Evolutionary conservation across 2,113 vertebrate species (phyloP).

Genomic region (Hystrix cristata): DNA sequence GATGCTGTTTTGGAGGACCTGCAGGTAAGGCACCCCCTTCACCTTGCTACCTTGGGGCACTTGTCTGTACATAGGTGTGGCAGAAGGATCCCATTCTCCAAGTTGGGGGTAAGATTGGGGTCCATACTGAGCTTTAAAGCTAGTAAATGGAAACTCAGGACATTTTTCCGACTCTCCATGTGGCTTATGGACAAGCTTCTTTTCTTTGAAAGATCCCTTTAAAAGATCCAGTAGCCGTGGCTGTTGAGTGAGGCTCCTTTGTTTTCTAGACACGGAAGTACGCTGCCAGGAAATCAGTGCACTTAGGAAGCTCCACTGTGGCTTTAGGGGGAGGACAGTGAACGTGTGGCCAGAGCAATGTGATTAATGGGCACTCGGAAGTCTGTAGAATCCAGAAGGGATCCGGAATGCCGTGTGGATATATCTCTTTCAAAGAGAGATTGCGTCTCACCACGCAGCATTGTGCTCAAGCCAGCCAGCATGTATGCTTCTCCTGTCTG

Average conservation of each 20-base stretch:
- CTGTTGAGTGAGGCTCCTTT: background rate
- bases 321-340: background rate
- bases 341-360: background rate
- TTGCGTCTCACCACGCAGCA: background rate
- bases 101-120: fast-evolving
- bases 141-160: fast-evolving
- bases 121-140: fast-evolving
- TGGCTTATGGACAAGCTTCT: background rate
- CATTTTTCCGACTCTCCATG: fast-evolving
- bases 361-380: slow-evolving; percentile 22
- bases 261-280: background rate
- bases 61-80: background rate
- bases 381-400: slow-evolving; percentile 7
- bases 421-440: background rate
- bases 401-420: background rate
- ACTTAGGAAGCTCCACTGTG: background rate
- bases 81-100: background rate
- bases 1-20: background rate
- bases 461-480: background rate
- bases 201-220: background rate
- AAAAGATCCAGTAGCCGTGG: background rate
- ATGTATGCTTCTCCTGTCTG: background rate
- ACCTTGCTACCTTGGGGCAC: fast-evolving
- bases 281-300: background rate
- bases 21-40: background rate